Base-by-base conservation (phyloP, 2,797 vertebrate species). In the Phrynocephalus forsythii region DNA sequence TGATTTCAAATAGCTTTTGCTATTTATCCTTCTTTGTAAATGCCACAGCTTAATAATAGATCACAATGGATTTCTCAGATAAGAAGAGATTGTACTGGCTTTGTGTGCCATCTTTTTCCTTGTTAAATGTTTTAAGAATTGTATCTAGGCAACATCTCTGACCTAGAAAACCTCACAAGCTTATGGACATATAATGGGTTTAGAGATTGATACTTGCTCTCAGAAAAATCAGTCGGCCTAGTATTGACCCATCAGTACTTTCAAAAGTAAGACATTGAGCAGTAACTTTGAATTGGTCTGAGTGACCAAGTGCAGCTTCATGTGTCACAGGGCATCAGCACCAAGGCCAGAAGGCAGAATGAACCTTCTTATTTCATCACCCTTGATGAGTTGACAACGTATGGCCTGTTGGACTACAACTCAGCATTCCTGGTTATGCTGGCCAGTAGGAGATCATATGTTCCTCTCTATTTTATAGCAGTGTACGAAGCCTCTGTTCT, bases 121-220 rank as follows among this genome's bases (percentile, higher is more conserved):
- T 79, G 73, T 76, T 83, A 56, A 88, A 81, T 88, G 84, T 90
- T 90, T 86, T 88, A 88, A 60, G 86, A 83, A 83, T 69, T 88
- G 84, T 83, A 86, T 88, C 81, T 80, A 88, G 48, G 68, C 48
- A 67, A 83, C 69, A 81, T 69, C 69, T 33, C 63, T 85, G 86
- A 82, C 84, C 76, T 71, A 88, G 24, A 60, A 90, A 89, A 56
- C n/a, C 5, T 79, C 77, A 76, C 38, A 60, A 78, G 82, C 3
- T 9, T 66, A 67, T 33, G 5, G 88, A 76, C n/a, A 82, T 79
- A 77, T 3, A 85, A 1, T 83, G 48, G 15, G 88, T 86, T 85
- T 81, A 48, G 72, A 76, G 33, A 82, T 5, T 0, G 79, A 88
- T 89, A 30, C 77, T 84, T 87, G 3, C 5, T 83, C 56, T 69